Evolutionary conservation across 2,797 vertebrate species (phyloP), one percentile per base, ranked within the genome.

Genomic region (Molossus alvarezi): DNA sequence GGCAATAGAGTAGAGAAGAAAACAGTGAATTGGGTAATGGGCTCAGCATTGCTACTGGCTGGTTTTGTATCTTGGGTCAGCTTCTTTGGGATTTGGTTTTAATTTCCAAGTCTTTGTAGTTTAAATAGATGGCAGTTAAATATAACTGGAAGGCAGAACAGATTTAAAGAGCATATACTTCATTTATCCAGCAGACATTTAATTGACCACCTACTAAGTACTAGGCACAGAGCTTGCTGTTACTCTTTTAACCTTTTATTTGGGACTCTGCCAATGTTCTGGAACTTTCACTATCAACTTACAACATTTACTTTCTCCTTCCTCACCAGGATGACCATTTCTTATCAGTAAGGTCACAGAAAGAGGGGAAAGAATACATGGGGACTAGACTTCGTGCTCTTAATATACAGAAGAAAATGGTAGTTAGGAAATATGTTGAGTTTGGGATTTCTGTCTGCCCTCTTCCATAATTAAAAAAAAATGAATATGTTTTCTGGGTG

Each of bases 311-410:
- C 77, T 83, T 75, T 81, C 29, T n/a, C 62, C 6, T 95, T 14
- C 85, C 51, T 93, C 15, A 57, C 17, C 27, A 93, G 23, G 55
- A 58, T 81, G 75, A 79, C 57, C 3, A 3, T 48, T 90, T 77
- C 84, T 96, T 92, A 95, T 83, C 93, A 93, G 25, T 91, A 86
- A 29, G 41, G 84, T 60, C 41, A 77, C 72, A 93, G 79, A 87
- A 12, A 29, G 53, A 73, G 33, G 57, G 5, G 21, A 65, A 60
- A 23, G 90, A 17, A 29, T 60, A 75, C 21, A 75, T 2, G 21
- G 51, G 69, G 33, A 79, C 83, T 88, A 84, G 29, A 91, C 48
- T 83, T 84, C 37, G 37, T 92, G 77, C 25, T 79, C 41, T 94
- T 90, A 87, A 80, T 65, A 77, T 21, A 72, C 11, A 18, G 55